These are phyloP conservation scores for Euwallacea similis DNA, from an alignment of 1,140 invertebrate genomes.

Conservation along the genomic window DNA sequence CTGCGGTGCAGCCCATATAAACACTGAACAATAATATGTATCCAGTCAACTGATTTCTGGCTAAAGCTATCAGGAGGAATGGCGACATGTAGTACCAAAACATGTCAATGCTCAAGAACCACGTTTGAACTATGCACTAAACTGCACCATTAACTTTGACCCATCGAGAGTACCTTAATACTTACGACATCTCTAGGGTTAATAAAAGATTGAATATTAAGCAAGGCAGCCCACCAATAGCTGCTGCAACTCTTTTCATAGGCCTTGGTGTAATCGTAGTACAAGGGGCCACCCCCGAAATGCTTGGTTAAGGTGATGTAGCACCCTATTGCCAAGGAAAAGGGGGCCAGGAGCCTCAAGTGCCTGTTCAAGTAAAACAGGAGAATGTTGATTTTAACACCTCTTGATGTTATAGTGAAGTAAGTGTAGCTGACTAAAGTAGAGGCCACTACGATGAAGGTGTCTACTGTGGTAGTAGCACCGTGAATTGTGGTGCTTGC, in stretches of 20 bases:
- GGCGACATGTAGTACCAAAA: constrained; percentile 63
- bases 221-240: constrained; percentile 55
- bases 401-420: constrained; percentile 51
- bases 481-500: constrained; percentile 41
- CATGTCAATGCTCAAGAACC: constrained; percentile 68
- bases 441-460: constrained; percentile 57
- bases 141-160: not conserved
- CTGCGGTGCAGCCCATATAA: constrained; percentile 37
- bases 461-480: constrained; percentile 50
- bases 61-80: constrained; percentile 57
- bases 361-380: constrained; percentile 51
- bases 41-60: constrained; percentile 42
- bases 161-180: constrained; percentile 2
- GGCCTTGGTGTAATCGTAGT: constrained; percentile 42
- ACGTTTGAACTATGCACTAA: constrained; percentile 65
- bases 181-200: constrained; percentile 44
- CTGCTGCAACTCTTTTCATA: constrained; percentile 44
- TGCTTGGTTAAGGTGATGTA: constrained; percentile 50
- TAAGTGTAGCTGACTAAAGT: constrained; percentile 56
- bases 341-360: constrained; percentile 53
- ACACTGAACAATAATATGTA: constrained; percentile 35
- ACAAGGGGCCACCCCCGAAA: constrained; percentile 52
- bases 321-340: constrained; percentile 51
- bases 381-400: constrained; percentile 43
- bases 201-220: constrained; percentile 53